A percentile compares a stretch with the other conserved stretches of the same genome.
Conservation (phyloP, 1,140 invertebrate genomes). For the Trichomalopsis sarcophagae region DNA sequence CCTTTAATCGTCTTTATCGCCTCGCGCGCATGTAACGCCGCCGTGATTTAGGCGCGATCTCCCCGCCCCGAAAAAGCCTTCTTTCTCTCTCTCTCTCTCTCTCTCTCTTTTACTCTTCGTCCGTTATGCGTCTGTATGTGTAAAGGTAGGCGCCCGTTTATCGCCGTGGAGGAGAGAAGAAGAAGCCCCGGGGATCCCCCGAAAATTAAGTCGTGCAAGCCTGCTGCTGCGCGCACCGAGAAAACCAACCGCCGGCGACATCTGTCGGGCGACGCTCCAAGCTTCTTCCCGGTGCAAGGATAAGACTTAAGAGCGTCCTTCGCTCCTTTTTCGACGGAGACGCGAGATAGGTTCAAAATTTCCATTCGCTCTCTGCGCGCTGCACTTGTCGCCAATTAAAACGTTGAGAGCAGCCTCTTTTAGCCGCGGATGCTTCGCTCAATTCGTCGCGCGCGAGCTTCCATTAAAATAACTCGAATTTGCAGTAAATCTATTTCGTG, state of each 20-base stretch:
- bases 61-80: not conserved
- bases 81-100: not conserved
- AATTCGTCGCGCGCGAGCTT: conserved; percentile 1
- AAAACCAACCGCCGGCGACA: not conserved
- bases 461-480: conserved; percentile 47
- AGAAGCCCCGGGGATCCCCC: conserved; percentile 16
- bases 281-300: not conserved
- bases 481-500: conserved; percentile 34
- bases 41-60: conserved; percentile 46
- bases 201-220: conserved; percentile 16
- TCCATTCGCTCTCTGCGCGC: too few species aligned
- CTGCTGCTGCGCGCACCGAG: not conserved
- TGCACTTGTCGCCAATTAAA: not conserved
- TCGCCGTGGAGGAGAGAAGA: not conserved
- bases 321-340: not conserved
- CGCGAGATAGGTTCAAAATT: too few species aligned
- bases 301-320: not conserved
- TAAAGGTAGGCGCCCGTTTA: not conserved
- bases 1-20: conserved; percentile 49
- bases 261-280: not conserved
- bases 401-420: not conserved
- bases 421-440: not conserved
- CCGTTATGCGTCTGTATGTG: not conserved
- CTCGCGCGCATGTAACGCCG: conserved; percentile 10
- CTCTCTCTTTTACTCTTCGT: too few species aligned